phyloP scores from a whole-genome alignment of 2,797 vertebrate species.

The Picus viridis region DNA sequence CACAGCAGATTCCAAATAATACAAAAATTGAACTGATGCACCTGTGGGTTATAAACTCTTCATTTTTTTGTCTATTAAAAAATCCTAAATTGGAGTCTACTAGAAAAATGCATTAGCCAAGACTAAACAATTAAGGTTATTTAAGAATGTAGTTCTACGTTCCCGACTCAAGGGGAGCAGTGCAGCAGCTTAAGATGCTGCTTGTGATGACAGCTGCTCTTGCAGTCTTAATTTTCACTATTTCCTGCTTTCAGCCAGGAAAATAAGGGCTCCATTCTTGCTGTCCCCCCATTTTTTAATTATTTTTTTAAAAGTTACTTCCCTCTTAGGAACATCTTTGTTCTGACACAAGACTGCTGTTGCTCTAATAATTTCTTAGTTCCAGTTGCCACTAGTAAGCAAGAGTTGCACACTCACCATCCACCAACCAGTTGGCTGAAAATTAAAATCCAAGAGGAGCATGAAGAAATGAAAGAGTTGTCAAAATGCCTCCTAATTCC shows the following conservation, averaged over 20 bases:
- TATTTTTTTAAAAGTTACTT: background rate
- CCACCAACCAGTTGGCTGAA: constrained; percentile 71
- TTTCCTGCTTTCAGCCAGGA: constrained; percentile 15
- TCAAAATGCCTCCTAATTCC: constrained; percentile 69
- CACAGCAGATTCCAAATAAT: constrained; percentile 46
- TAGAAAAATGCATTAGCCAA: background rate
- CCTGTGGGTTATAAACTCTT: background rate
- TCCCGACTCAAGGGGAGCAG: background rate
- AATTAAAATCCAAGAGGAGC: constrained; percentile 73
- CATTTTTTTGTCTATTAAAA: background rate
- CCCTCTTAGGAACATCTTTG: constrained; percentile 27
- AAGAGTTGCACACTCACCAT: constrained; percentile 70
- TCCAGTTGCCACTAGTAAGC: constrained; percentile 66
- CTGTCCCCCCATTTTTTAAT: background rate
- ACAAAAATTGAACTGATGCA: background rate
- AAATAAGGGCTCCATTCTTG: background rate
- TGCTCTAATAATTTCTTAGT: constrained; percentile 51
- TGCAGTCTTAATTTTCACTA: background rate
- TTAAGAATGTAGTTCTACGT: background rate
- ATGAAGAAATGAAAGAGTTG: constrained; percentile 73
- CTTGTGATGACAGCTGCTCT: background rate
- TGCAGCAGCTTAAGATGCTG: background rate
- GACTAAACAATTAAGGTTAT: background rate
- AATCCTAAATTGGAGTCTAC: background rate
- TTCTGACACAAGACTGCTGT: background rate